These are phyloP conservation scores for Apamea crenata DNA, from an alignment of 2,888 invertebrate species.

Conservation along the genomic window DNA sequence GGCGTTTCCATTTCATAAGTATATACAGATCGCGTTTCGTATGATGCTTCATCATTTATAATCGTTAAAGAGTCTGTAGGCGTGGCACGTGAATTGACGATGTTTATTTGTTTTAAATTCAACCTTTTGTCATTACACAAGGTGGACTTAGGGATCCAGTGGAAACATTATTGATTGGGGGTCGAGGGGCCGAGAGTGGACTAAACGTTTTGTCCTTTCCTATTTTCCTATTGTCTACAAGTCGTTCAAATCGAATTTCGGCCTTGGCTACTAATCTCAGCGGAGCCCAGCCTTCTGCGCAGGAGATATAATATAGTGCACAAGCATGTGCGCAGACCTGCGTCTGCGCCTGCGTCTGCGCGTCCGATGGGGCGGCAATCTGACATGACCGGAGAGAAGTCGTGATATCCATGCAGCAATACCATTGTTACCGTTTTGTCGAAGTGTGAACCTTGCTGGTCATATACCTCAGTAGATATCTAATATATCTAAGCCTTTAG, in stretches of 20 bases:
- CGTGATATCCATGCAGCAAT: neutral
- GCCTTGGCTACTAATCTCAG: neutral
- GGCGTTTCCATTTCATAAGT: conserved; percentile 56
- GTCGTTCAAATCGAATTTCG: neutral
- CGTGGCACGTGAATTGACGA: conserved; percentile 2
- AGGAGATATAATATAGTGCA: too few relatives aligned
- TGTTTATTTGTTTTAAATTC: conserved; percentile 16
- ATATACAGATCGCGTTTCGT: conserved; percentile 47
- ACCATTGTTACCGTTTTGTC: neutral
- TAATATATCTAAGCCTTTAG: neutral
- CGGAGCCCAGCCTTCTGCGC: too few relatives aligned
- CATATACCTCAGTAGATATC: neutral
- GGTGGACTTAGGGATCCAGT: too few relatives aligned
- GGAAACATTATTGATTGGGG: too few relatives aligned
- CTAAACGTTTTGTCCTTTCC: neutral
- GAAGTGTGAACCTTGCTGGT: neutral
- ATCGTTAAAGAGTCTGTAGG: conserved; percentile 37
- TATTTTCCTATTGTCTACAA: too few relatives aligned
- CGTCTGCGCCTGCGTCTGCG: too few relatives aligned
- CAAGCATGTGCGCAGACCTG: too few relatives aligned
- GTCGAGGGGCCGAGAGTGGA: too few relatives aligned
- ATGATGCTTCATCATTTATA: conserved; percentile 52
- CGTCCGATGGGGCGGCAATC: neutral
- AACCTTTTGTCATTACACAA: neutral
- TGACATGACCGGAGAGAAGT: neutral